Evolutionary conservation across 2,113 vertebrate species (phyloP), one percentile per base, ranked within the genome.

Genomic region (Pogonocichla stellata): DNA sequence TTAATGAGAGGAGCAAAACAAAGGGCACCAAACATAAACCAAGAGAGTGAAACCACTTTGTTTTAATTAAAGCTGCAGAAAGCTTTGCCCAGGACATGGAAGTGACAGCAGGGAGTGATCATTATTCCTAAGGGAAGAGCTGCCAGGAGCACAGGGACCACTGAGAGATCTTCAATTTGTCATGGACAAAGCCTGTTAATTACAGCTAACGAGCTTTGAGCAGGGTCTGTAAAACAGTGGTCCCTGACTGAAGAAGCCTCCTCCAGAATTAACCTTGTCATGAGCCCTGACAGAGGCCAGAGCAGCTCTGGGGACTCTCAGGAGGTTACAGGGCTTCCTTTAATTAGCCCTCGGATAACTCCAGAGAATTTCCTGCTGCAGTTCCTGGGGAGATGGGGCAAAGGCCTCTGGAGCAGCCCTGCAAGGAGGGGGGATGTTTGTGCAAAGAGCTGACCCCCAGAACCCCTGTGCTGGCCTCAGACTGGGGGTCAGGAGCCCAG

Each of bases 261-360:
- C 83, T 72, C 24, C 61, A 65, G 73, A 51, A 25, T 38, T 45
- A 56, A 61, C 84, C 92, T 94, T 95, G 95, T 96, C 96, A 96
- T 5, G 56, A 34, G 56, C 10, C 0, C 25, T 97, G 97, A 97
- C 64, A 90, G 94, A 97, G 96, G 85, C 96, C 97, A 97, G 97
- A 97, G 77, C 92, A 40, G 50, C 72, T 78, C 66, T 40, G 56
- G 3, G 84, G 34, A 86, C 84, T 48, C 91, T 80, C 33, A 8
- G 82, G 70, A 72, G 96, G 88, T 90, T 22, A 74, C 1, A 1
- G 43, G 92, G 87, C 93, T 92, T 95, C 90, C 77, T 85, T 94
- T 97, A 97, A 97, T 97, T 93, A 96, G 70, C 90, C 62, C 18
- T 50, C 1, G 72, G 95, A 96, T 69, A 51, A 34, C 62, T 84